These are phyloP conservation scores for Galaxias olidus DNA, from an alignment of 2,797 vertebrate species.

Conservation along the genomic window DNA sequence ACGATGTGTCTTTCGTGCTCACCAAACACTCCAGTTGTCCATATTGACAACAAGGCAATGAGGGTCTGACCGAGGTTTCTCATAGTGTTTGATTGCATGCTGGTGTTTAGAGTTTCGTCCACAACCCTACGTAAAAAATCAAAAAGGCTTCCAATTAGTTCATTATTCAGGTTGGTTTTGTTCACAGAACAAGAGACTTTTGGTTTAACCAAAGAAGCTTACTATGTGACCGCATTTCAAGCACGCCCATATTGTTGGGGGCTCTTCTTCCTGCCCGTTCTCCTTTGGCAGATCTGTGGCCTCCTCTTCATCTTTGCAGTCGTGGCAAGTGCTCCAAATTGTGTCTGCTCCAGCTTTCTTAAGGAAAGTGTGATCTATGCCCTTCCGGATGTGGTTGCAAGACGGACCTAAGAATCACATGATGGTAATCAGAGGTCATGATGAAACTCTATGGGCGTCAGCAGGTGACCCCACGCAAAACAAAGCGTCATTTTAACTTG, in stretches of 20 bases:
- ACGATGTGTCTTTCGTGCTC: conserved; percentile 52
- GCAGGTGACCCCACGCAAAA: neutral
- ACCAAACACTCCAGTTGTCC: conserved; percentile 94
- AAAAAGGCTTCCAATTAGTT: neutral
- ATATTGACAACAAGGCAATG: conserved; percentile 88
- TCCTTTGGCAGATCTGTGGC: conserved; percentile 52
- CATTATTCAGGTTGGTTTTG: too few relatives aligned
- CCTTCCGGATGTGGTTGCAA: conserved; percentile 90
- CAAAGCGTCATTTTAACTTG: neutral
- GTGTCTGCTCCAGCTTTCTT: conserved; percentile 79
- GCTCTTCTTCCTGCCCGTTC: conserved; percentile 53
- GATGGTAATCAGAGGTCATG: neutral
- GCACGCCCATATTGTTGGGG: conserved; percentile 86
- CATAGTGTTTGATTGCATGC: conserved; percentile 87
- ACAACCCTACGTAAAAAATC: conserved; percentile 80
- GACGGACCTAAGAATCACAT: conserved; percentile 65
- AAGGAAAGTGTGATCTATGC: conserved; percentile 81
- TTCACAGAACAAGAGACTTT: too few relatives aligned
- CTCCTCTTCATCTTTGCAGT: conserved; percentile 79
- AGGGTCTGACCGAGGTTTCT: conserved; percentile 85
- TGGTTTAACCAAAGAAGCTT: conserved; percentile 38
- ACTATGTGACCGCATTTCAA: conserved; percentile 95
- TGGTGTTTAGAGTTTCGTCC: conserved; percentile 81
- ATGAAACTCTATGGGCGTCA: neutral
- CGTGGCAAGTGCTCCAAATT: conserved; percentile 84